Evolutionary conservation across 92 coral and sea anemone genomes (phyloP).

Genomic region (Porites lobata): DNA sequence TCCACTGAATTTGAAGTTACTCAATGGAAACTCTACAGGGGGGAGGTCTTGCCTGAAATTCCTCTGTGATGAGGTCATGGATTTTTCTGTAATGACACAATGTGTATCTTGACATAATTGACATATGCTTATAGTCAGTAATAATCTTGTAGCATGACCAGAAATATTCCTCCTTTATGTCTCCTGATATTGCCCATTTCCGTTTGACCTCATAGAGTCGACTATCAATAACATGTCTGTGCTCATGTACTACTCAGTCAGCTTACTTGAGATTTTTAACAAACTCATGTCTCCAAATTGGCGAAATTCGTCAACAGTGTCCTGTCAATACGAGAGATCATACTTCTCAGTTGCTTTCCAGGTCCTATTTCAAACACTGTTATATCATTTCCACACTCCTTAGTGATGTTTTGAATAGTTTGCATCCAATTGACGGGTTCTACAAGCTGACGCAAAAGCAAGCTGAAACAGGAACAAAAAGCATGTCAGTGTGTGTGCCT

Average conservation of each 20-base stretch:
- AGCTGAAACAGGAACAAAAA: slow-evolving; percentile 52
- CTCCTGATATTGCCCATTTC: too few relatives aligned
- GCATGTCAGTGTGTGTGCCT: neutral
- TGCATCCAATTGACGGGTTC: slow-evolving; percentile 90
- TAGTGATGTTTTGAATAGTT: slow-evolving; percentile 66
- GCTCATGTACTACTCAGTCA: neutral
- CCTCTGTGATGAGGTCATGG: too few relatives aligned
- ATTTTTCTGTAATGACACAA: too few relatives aligned
- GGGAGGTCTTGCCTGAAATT: too few relatives aligned
- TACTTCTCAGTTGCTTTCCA: slow-evolving; percentile 85
- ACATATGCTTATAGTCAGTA: too few relatives aligned
- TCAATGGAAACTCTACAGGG: too few relatives aligned
- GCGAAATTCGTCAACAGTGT: slow-evolving; percentile 59
- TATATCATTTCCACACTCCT: slow-evolving; percentile 18
- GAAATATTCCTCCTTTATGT: too few relatives aligned
- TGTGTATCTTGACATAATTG: too few relatives aligned
- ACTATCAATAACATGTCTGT: too few relatives aligned
- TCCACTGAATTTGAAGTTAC: neutral
- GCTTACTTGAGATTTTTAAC: neutral
- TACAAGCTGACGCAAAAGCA: slow-evolving; percentile 89
- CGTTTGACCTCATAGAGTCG: too few relatives aligned
- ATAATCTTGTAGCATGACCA: too few relatives aligned
- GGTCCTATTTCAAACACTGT: slow-evolving; percentile 91
- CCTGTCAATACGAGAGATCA: slow-evolving; percentile 82
- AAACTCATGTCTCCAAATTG: slow-evolving; percentile 59